Evolutionary conservation across 2,113 vertebrate genomes (phyloP), one percentile per base, ranked within the genome.

Genomic region (Syrmaticus mikado): DNA sequence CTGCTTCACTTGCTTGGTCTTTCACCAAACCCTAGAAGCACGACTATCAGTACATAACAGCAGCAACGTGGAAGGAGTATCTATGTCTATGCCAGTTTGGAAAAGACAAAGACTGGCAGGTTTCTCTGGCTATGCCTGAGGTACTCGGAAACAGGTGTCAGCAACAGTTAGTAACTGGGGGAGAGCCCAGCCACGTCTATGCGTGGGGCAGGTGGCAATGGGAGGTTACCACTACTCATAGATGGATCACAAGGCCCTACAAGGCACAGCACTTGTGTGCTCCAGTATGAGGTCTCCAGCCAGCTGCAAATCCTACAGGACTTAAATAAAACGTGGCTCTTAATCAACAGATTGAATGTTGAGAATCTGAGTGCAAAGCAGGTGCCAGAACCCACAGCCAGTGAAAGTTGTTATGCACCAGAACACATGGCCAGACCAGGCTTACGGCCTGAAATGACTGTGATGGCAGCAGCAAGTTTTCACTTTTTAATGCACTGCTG

Each of bases 381-480:
- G 68, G 72, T 91, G 85, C 94, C 85, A 81, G 89, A 94, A 86
- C 75, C 72, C 87, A 40, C 89, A 95, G 89, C 46, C 76, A 97
- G 94, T 85, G 96, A 96, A 96, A 96, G 93, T 85, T 94, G 85
- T 91, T 72, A 92, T 1, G 32, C 91, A 87, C 40, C 89, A 91
- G 85, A 89, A 79, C 55, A 92, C 84, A 60, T 15, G 84, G 50
- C 45, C 75, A 94, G 89, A 77, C 75, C 79, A 88, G 90, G 72
- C 89, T 87, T 61, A 57, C 65, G 73, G 94, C 72, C 68, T 57
- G 91, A 97, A 96, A 95, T 96, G 96, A 96, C 96, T 94, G 55
- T 65, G 46, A 91, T 0, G 1, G 65, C 28, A 92, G 87, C 27
- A 25, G 79, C n/a, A 13, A 52, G 57, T 87, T 95, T 95, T 96